Evolutionary conservation across 2,888 invertebrate genomes (phyloP), one percentile per base, ranked within the genome.

Genomic region (Latrodectus hesperus): DNA sequence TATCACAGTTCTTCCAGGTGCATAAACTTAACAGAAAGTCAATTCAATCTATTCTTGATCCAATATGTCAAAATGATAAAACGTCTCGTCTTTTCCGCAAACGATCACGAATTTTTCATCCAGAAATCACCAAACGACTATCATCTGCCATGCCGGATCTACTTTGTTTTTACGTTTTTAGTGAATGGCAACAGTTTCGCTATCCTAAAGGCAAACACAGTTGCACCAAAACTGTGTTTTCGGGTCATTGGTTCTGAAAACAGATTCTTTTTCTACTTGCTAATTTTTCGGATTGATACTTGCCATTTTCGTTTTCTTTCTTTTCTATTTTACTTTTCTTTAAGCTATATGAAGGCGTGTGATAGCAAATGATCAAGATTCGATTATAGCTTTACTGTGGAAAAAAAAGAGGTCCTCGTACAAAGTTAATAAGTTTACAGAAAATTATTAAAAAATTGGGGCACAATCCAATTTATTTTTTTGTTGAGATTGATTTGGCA

Each of bases 161-260:
- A 16, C 60, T 60, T n/a, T 60, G 12, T 60, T 60, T 60, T 77
- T 74, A 53, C 53, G 14, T 74, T 26, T 22, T 38, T 67, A 49
- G 71, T 51, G 71, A 49, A n/a, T 68, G 26, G 77, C 77, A 77
- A 70, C 65, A 22, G 38, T 22, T n/a, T 77, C 53, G 68, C 67
- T 77, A 26, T 16, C 26, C 16, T 52, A 16, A 49, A 68, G 22
- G 12, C 77, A 9, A 26, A 52, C 52, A 65, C 77, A 68, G 77
- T n/a, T 26, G 14, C 60, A 11, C 14, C n/a, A 60, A 60, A 60
- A 60, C 60, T 60, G 60, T 60, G 60, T 60, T 60, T 60, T 60
- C 60, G 60, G 60, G 60, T 60, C 60, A 60, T 60, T 60, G 60
- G 11, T 60, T 60, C 12, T 12, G 60, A 60, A 60, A 60, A 60